Base-by-base conservation (phyloP, 1,140 invertebrate species). In the Latrodectus geometricus region DNA sequence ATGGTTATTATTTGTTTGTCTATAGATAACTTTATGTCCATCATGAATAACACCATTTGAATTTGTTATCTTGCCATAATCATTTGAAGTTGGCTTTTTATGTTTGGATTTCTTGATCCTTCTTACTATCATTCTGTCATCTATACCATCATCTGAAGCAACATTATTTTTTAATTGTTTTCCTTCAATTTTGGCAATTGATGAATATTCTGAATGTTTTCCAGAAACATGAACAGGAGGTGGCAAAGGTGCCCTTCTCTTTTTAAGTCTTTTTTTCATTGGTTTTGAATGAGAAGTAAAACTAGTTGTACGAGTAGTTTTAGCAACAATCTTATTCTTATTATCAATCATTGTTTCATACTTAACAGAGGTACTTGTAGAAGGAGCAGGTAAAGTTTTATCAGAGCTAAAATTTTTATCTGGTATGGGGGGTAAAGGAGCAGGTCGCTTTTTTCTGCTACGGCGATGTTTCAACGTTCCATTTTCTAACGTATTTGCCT, bases 401-500 rank as follows among this genome's bases (percentile, higher is more conserved):
- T 35, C 35, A 35, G 54, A 61, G 17, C 17, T 11, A 61, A 61
- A 61, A 61, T 61, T 69, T 23, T 20, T 69, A n/a, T 69, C 21
- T 17, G 72, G 65, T 61, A 72, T 78, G 8, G 83, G 83, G 4
- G 83, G 83, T 50, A 77, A 48, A 48, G 83, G 83, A 20, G 83
- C 83, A 14, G 83, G 83, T 72, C 83, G 69, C n/a, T 86, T 86
- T 70, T 86, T 86, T 17, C 83, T 77, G 48, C 66, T 69, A n/a
- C 56, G 49, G 23, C 2, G 17, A 11, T 61, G 54, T 14, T 11
- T 61, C 8, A 8, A 8, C 3, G 11, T 61, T 14, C 54, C 21
- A 69, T 23, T 69, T 21, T n/a, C 21, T 14, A 65, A 15, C 2
- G 20, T n/a, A n/a, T 23, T 69, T 3, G 68, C 4, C n/a, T n/a